A percentile compares a stretch with the other conserved stretches of the same genome.
Evolutionary conservation across 2,888 invertebrate species (phyloP).

Genomic region (Pyrrhosoma nymphula): DNA sequence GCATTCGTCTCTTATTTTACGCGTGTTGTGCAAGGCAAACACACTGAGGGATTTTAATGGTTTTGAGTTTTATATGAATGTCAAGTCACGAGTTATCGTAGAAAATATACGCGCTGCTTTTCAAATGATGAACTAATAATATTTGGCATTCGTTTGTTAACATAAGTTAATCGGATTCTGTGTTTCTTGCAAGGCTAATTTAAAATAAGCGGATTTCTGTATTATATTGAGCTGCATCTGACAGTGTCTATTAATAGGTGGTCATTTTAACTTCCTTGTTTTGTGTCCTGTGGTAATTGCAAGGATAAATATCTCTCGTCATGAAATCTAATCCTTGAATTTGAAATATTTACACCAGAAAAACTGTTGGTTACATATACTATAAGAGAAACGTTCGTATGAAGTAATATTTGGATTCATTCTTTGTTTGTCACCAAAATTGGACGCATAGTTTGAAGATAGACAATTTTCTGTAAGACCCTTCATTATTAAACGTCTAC

Average conservation of each 20-base stretch:
- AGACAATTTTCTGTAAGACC: too few species aligned
- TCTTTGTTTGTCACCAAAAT: too few species aligned
- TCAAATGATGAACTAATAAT: background rate
- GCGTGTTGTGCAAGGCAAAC: background rate
- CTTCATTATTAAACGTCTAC: too few species aligned
- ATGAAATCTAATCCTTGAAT: too few species aligned
- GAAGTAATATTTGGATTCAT: too few species aligned
- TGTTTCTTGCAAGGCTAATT: background rate
- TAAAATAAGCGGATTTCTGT: background rate
- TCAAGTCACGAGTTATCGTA: background rate
- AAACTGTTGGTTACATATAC: too few species aligned
- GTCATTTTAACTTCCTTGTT: background rate
- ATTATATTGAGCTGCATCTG: background rate
- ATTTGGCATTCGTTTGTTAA: background rate
- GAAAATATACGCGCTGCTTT: background rate
- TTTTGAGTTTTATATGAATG: background rate
- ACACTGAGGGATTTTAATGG: background rate
- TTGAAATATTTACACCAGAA: too few species aligned
- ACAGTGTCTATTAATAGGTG: background rate
- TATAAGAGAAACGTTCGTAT: too few species aligned
- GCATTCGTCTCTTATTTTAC: background rate
- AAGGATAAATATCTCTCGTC: too few species aligned
- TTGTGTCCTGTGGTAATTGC: too few species aligned
- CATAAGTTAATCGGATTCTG: too few species aligned
- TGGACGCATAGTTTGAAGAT: too few species aligned